A percentile compares a stretch with the other conserved stretches of the same genome.
Evolutionary conservation across 2,113 vertebrate genomes (phyloP).

Genomic region (Tachycineta bicolor): DNA sequence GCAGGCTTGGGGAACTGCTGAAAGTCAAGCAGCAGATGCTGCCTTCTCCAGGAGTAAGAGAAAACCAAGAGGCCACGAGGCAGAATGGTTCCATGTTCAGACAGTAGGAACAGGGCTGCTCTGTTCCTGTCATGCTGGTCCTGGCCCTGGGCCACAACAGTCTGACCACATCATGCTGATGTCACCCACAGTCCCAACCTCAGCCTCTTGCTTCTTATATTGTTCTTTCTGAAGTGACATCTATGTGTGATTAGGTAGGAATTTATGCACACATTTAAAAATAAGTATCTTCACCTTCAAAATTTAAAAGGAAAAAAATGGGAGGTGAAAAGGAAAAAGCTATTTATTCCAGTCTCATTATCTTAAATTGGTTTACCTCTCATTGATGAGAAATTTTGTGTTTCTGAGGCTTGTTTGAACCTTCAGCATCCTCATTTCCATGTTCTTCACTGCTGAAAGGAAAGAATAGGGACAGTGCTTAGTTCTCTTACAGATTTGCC

Average conservation of each 20-base stretch:
- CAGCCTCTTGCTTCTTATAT: neutral
- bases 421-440: neutral
- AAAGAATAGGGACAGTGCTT: neutral
- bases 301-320: neutral
- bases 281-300: neutral
- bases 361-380: neutral
- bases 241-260: neutral
- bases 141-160: neutral
- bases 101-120: rapidly evolving
- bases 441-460: neutral
- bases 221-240: neutral
- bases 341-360: neutral
- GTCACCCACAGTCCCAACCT: neutral
- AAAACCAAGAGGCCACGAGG: neutral
- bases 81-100: neutral
- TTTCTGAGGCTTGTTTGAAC: neutral
- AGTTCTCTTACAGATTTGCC: neutral
- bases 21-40: neutral
- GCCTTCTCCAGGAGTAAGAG: neutral
- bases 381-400: neutral
- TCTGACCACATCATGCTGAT: neutral
- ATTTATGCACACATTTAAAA: neutral
- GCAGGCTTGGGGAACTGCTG: neutral
- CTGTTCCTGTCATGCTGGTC: neutral
- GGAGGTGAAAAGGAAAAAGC: neutral